Base-by-base conservation (phyloP, 2,888 invertebrate species). In the Pristionchus fissidentatus region DNA sequence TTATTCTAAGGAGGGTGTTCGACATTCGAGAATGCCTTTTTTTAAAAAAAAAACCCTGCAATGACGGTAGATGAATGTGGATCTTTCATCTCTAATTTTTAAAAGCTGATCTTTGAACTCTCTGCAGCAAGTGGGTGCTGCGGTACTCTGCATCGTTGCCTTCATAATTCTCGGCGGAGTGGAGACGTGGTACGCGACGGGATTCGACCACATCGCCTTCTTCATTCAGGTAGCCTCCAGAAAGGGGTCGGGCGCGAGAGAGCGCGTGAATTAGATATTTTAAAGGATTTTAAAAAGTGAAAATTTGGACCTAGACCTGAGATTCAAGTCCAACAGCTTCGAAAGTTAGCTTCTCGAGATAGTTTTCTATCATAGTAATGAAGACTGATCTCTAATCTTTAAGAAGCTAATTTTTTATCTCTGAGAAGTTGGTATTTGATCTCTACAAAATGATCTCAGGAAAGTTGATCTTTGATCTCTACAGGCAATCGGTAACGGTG, bases 201-300 rank as follows among this genome's bases (percentile, higher is more conserved):
- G 91, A 26, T 91, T 90, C 80, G 92, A 92, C 85, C 91, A 91
- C 85, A 92, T 92, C 90, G 89, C 88, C 19, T 87, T 90, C 75
- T 92, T 92, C 85, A 92, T 92, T 46, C 89, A 89, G 83, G 88
- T 87, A 22, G n/a, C n/a, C n/a, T n/a, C n/a, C n/a, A n/a, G n/a
- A n/a, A n/a, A n/a, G n/a, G n/a, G n/a, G n/a, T 57, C 57, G 22
- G 55, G 7, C 55, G 15, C 19, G 15, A 55, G 19, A n/a, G 3
- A 57, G 57, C 57, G 3, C 7, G 22, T 38, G 13, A 66, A 32
- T 35, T 66, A 29, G 22, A 66, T 29, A 66, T 66, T 35, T 66
- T 60, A 29, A 60, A n/a, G n/a, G n/a, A n/a, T n/a, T n/a, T 60
- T 60, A 60, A 26, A 8, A 26, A 26, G 7, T n/a, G 8, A 32